These are phyloP conservation scores for Artemia sinica DNA, from an alignment of 2,888 invertebrate genomes.

Conservation along the genomic window DNA sequence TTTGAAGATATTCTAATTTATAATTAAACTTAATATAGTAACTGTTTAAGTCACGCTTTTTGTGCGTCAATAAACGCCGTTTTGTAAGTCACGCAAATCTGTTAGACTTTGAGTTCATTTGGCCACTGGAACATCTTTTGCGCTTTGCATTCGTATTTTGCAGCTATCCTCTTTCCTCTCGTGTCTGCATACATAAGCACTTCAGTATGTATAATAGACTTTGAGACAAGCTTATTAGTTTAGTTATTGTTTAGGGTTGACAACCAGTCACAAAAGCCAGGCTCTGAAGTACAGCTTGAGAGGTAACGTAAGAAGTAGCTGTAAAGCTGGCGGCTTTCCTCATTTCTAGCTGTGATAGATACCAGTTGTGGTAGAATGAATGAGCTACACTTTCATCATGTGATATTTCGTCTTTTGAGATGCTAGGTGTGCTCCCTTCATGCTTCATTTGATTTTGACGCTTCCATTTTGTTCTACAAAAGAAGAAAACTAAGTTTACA, in stretches of 20 bases:
- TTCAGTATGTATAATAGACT: no score
- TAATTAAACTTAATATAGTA: no score
- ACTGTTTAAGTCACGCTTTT: no score
- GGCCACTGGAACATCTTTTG: no score
- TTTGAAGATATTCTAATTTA: no score
- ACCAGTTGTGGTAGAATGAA: constrained; percentile 12
- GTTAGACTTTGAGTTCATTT: no score
- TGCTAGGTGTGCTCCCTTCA: not conserved
- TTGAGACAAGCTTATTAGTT: no score
- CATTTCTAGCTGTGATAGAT: constrained; percentile 2
- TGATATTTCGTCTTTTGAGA: not conserved
- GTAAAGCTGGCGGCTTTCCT: not conserved
- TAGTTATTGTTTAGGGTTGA: not conserved
- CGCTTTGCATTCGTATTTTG: no score
- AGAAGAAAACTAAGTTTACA: constrained; percentile 14
- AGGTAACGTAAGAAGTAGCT: not conserved
- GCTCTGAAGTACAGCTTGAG: not conserved
- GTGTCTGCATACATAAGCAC: no score
- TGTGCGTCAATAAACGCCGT: no score
- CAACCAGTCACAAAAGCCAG: constrained; percentile 1
- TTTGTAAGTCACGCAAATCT: no score
- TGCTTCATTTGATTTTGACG: constrained; percentile 56
- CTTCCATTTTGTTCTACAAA: constrained; percentile 37
- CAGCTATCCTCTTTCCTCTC: no score
- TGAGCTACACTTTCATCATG: not conserved